Evolutionary conservation across 1,140 invertebrate genomes (phyloP).

Genomic region (Zaprionus tsacasi): DNA sequence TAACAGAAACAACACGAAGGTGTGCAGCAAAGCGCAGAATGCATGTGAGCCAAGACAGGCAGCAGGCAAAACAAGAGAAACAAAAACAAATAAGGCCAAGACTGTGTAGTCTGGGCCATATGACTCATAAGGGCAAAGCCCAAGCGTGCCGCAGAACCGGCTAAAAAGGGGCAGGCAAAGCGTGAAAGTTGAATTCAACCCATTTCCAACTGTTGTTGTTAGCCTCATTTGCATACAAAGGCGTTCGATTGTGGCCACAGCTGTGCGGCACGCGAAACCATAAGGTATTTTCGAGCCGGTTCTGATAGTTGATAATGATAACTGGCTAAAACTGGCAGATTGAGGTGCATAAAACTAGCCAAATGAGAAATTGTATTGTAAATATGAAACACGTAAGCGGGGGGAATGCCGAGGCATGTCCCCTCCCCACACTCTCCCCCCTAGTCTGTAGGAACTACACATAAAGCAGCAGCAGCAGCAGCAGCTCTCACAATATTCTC

Average conservation of each 20-base stretch:
- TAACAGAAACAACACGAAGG: conserved; percentile 19
- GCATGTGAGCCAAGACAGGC: conserved; percentile 51
- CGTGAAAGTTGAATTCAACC: conserved; percentile 35
- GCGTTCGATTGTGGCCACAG: conserved; percentile 65
- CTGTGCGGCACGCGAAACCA: conserved; percentile 36
- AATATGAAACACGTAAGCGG: conserved; percentile 37
- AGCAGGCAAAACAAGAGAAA: not conserved
- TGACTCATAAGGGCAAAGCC: conserved; percentile 40
- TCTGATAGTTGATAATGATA: conserved; percentile 42
- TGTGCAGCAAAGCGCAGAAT: conserved; percentile 52
- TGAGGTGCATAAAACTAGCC: conserved; percentile 38
- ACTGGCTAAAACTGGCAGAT: conserved; percentile 6
- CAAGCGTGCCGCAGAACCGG: not conserved
- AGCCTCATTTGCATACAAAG: conserved; percentile 78
- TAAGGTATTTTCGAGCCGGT: conserved; percentile 6
- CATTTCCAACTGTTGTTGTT: conserved; percentile 11
- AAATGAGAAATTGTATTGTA: conserved; percentile 48
- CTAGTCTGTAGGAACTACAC: conserved; percentile 38
- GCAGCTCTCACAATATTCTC: conserved; percentile 57
- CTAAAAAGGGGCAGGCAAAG: not conserved
- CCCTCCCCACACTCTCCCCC: not conserved
- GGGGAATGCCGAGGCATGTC: conserved; percentile 12
- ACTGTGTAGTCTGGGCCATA: conserved; percentile 22
- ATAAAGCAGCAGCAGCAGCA: conserved; percentile 8
- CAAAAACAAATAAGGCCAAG: conserved; percentile 44